Conservation (phyloP, 1,140 invertebrate species). For the Drosophila bifasciata region DNA sequence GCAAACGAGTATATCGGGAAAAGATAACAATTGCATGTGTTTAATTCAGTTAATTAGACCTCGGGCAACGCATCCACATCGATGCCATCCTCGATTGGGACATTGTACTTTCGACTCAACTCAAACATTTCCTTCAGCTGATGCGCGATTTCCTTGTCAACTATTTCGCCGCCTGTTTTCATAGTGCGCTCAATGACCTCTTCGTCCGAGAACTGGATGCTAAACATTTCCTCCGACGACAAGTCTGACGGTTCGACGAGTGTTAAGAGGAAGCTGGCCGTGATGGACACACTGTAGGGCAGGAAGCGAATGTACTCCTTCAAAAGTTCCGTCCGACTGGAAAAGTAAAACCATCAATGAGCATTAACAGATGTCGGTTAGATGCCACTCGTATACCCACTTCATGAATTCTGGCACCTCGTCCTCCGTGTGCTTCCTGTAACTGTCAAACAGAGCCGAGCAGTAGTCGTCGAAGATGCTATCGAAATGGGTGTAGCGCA, state of each 20-base stretch:
- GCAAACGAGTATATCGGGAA: too few relatives aligned
- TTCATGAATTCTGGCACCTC: conserved; percentile 58
- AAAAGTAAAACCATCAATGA: neutral
- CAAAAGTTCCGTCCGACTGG: conserved; percentile 52
- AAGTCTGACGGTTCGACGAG: conserved; percentile 48
- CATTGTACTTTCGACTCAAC: conserved; percentile 39
- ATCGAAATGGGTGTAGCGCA: conserved; percentile 65
- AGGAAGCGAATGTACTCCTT: conserved; percentile 71
- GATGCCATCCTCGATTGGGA: conserved; percentile 63
- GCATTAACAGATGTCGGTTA: neutral
- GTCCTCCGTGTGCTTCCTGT: conserved; percentile 23
- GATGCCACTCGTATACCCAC: conserved; percentile 26
- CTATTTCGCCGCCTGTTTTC: conserved; percentile 57
- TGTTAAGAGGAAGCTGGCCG: conserved; percentile 47
- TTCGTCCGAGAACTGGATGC: neutral
- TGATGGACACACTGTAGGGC: conserved; percentile 55
- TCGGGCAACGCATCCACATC: conserved; percentile 21
- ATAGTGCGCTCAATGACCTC: conserved; percentile 34
- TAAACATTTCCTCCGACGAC: conserved; percentile 46
- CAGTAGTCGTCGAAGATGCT: conserved; percentile 70
- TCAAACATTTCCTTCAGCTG: conserved; percentile 73
- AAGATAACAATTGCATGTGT: conserved; percentile 4
- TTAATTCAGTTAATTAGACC: neutral
- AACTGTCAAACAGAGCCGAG: conserved; percentile 47
- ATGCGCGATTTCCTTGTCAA: conserved; percentile 65